phyloP scores from a whole-genome alignment of 2,888 invertebrate species.

The Apotomis capreana region DNA sequence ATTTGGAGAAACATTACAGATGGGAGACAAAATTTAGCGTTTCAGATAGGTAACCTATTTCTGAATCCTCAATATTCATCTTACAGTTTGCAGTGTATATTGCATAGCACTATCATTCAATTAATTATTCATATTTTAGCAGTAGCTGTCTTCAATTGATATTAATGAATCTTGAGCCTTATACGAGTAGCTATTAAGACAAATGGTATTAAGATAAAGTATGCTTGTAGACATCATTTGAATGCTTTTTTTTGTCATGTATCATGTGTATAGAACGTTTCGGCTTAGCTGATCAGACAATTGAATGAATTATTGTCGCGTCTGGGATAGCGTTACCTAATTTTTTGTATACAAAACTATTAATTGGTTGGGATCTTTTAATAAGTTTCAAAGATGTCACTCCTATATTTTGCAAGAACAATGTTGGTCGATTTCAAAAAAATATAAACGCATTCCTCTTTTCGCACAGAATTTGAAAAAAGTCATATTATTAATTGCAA shows the following conservation, averaged over 20 bases:
- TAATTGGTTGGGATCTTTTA: too few relatives aligned
- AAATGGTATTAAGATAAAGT: conserved; percentile 47
- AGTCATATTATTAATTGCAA: too few relatives aligned
- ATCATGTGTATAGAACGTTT: conserved; percentile 12
- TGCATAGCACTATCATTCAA: not conserved
- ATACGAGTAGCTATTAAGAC: conserved; percentile 38
- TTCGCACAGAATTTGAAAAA: too few relatives aligned
- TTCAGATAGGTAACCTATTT: too few relatives aligned
- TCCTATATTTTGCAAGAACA: not conserved
- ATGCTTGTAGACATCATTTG: conserved; percentile 41
- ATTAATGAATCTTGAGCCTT: conserved; percentile 47
- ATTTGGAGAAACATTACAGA: too few relatives aligned
- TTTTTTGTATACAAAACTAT: too few relatives aligned
- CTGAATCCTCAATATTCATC: too few relatives aligned
- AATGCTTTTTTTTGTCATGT: conserved; percentile 15
- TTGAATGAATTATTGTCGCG: not conserved
- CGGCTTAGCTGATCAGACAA: not conserved
- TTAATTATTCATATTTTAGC: conserved; percentile 14
- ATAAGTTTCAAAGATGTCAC: too few relatives aligned
- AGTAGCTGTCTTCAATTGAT: conserved; percentile 48
- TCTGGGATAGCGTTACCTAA: too few relatives aligned
- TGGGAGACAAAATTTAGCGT: too few relatives aligned
- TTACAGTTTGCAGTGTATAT: not conserved
- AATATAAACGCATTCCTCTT: too few relatives aligned
- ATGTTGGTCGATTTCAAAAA: too few relatives aligned